Base-by-base conservation (phyloP, 2,113 vertebrate species). In the Balaeniceps rex region DNA sequence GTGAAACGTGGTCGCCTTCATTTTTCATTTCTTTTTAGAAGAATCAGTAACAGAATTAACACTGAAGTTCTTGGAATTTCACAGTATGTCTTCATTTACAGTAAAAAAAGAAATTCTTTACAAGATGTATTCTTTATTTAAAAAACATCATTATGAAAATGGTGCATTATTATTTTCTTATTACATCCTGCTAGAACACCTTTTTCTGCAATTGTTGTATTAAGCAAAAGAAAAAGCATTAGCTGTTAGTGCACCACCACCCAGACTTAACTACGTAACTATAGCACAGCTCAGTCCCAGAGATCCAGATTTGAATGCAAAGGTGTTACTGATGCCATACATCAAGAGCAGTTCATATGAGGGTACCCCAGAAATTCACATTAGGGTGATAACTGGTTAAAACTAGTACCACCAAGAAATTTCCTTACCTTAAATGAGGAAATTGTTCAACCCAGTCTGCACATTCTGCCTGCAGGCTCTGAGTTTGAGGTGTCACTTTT, bases 401-500 rank as follows among this genome's bases (percentile, higher is more conserved):
- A 80, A 83, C 17, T 8, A 82, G 34, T 68, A 65, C 21, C 49
- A 65, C 15, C 6, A 93, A 89, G 19, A 79, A 52, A 76, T 18
- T 42, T 55, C 42, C 68, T 71, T 97, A 98, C 99, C 99, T 99
- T 81, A 99, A 94, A 64, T 99, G 98, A 70, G 98, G 98, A 58
- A 98, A 98, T 38, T 90, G 97, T 55, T 96, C 71, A 29, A 97
- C 97, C 99, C 99, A 99, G 54, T 99, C 98, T 26, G 95, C 71
- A 95, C 99, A 99, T 92, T 99, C 99, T 14, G 79, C 91, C 94
- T 95, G 90, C 3, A 99, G 96, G 54, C 94, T 98, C 96, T 98
- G 93, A 18, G 97, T 98, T 58, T 98, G 98, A 61, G 97, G 90
- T 60, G 97, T 98, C 40, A 98, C 96, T 93, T 98, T 98, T 49